Base-by-base conservation (phyloP, 2,888 invertebrate species). In the Chouioia cunea region DNA sequence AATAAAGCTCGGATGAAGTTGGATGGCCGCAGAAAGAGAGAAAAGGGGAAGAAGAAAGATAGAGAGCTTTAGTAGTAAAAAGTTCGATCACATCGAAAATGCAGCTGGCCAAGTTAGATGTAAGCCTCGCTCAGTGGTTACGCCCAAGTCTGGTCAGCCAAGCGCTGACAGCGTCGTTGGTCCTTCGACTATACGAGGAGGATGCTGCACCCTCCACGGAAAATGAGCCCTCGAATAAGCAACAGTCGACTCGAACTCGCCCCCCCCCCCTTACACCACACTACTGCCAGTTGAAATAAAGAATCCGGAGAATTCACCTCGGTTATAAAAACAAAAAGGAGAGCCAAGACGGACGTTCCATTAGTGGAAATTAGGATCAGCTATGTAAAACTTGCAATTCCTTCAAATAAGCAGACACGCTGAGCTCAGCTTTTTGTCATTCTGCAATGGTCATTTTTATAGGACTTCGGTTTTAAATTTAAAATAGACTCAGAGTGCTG, bases 111-210 rank as follows among this genome's bases (percentile, higher is more conserved):
- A 52, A 50, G 48, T 18, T 47, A 20, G 63, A 44, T 20, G 54
- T 47, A 57, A 20, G 46, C 50, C 48, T 20, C 50, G 15, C 22
- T 73, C 77, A 79, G 78, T 77, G 81, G 83, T 83, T 78, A 81
- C 83, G 83, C 83, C 82, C 81, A 80, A 75, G 76, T 77, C 81
- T 81, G 76, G 81, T 83, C 80, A 75, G 75, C 76, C 76, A 72
- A 36, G 10, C 74, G 74, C 71, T 46, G 46, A 62, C 66, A 53
- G 20, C 48, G 48, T 56, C 73, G 67, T 75, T 77, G 75, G 75
- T 70, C 73, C 75, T 74, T 74, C 71, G 65, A 74, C 74, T 70
- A 70, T 69, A 48, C 70, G 71, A 59, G 47, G 68, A 36, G 62
- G 59, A 73, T 59, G 43, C 73, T 69, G 58, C n/a, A n/a, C 66